A percentile compares a stretch with the other conserved stretches of the same genome.
Conservation (phyloP, 2,888 invertebrate species). For the Syrphus vitripennis region DNA sequence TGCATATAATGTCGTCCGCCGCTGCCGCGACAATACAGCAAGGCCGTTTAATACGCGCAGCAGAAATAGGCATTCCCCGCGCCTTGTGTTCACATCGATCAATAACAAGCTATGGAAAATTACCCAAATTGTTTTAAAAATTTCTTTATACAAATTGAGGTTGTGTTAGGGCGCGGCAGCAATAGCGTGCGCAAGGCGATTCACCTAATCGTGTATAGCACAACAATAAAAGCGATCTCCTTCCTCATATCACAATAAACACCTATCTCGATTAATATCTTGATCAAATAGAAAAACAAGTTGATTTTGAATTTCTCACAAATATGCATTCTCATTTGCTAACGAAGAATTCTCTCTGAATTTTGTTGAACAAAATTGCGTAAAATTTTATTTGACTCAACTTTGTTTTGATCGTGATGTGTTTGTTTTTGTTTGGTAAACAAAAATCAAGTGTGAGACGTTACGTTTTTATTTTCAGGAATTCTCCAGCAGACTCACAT, state of each 20-base stretch:
- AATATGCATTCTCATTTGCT: not conserved
- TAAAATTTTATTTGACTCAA: not conserved
- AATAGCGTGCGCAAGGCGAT: not conserved
- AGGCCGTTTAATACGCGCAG: not conserved
- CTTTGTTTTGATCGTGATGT: slow-evolving; percentile 1
- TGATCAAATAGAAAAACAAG: not conserved
- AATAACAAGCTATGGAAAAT: slow-evolving; percentile 13
- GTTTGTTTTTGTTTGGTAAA: slow-evolving; percentile 12
- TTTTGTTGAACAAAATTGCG: not conserved
- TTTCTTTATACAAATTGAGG: not conserved
- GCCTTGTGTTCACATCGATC: not conserved
- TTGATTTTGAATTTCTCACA: not conserved
- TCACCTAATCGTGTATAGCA: not conserved
- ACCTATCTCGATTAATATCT: not conserved
- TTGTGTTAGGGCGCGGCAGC: not conserved
- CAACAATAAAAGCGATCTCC: not conserved
- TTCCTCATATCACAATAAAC: not conserved
- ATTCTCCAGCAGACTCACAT: slow-evolving; percentile 3
- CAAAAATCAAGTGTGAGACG: not conserved
- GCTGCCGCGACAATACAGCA: not conserved
- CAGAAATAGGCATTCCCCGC: not conserved
- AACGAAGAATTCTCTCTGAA: not conserved
- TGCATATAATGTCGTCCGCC: not conserved
- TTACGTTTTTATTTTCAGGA: not conserved
- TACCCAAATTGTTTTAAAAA: slow-evolving; percentile 10